Base-by-base conservation (phyloP, 2,888 invertebrate genomes). In the Megalurothrips usitatus region DNA sequence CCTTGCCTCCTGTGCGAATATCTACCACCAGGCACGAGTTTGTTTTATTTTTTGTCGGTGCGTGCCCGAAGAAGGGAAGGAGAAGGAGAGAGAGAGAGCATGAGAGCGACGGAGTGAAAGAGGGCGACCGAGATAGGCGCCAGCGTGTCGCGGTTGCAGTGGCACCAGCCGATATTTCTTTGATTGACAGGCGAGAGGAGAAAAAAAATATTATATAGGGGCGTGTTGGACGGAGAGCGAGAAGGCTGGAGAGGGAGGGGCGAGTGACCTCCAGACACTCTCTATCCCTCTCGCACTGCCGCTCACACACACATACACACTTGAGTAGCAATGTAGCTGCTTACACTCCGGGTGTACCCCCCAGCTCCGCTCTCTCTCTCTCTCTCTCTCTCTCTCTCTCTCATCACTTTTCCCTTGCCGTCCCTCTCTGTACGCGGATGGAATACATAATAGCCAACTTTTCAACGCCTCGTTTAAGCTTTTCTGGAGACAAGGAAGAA, bases 361-460 rank as follows among this genome's bases (percentile, higher is more conserved):
- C 58, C 17, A 58, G n/a, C 14, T 58, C 58, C n/a, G 4, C 58
- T n/a, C 58, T 1, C 52, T 52, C 52, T 19, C 52, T 19, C 52
- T 52, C 58, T 19, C 23, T 75, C 23, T 23, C 68, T 58, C 58
- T 58, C 14, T n/a, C 58, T 6, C 17, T n/a, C 58, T 17, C 58
- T n/a, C 58, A 17, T 1, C 8, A 17, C 52, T 14, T 12, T 6
- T 58, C 34, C 14, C 58, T 19, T 14, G 11, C 58, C 14, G 14
- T n/a, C 58, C 6, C 58, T 58, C 58, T 58, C 58, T 58, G 6
- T 14, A n/a, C 58, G 58, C 58, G 58, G 58, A 17, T 79, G 43
- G 43, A 34, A 26, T 82, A 49, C 19, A 52, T 28, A 75, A 47
- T 34, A 48, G 48, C 79, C 26, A n/a, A 79, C 47, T 79, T 34